Evolutionary conservation across 2,888 invertebrate genomes (phyloP), one percentile per base, ranked within the genome.

Genomic region (Himalopsyche japonica): DNA sequence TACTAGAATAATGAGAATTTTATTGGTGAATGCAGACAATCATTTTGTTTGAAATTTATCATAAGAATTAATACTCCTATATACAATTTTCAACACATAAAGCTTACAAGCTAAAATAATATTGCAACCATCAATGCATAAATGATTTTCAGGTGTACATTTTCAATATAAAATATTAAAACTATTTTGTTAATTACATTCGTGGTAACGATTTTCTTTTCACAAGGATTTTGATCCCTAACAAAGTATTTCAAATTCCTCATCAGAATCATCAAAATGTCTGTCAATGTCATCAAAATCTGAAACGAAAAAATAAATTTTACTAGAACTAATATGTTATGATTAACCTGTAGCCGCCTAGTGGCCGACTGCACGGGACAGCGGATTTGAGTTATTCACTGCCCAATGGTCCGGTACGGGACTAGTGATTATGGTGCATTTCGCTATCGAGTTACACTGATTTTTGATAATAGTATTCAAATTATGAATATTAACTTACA

Each of bases 201-300:
- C 27, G 12, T 30, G 70, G 70, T 70, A 70, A 70, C 30, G 15
- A 2, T 27, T 64, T n/a, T n/a, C n/a, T 27, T 6, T 70, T 70
- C 70, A 70, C 70, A 4, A 30, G 30, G 4, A 27, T 70, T 30
- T 3, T 1, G 70, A 70, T 85, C 76, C 86, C 92, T 92, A 93
- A 92, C 94, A 95, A 89, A 97, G 94, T 88, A 97, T 94, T 91
- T 97, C 97, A 89, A 96, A 97, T 89, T 96, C 97, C 87, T 96
- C 95, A 88, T 97, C 97, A 3, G 96, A 96, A 88, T 96, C 95
- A 88, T 95, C 94, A 88, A 93, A 94, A 87, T 93, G 94, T 88
- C 93, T 91, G 86, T 94, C 94, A 77, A 94, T 90, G 86, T 93
- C 92, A 90, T 94, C 94, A 88, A 93, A 93, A 89, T 94, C 94